Conservation (phyloP, 2,888 invertebrate species). For the Timandra comae region DNA sequence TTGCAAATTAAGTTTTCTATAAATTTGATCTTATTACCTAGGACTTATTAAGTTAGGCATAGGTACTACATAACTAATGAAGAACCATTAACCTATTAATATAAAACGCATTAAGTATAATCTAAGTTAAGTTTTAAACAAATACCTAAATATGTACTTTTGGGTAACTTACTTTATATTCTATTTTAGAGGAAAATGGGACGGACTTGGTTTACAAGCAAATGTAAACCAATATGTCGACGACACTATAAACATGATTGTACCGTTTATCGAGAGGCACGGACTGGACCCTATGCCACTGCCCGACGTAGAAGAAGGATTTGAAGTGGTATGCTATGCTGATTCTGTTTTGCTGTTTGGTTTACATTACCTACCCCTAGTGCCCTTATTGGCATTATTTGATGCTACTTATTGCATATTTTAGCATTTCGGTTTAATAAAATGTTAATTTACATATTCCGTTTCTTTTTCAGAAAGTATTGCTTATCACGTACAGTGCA, state of each 20-base stretch:
- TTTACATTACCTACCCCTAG: neutral
- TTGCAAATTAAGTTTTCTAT: too few species aligned
- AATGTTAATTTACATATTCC: too few species aligned
- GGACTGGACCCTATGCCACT: slow-evolving; percentile 70
- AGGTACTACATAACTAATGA: too few species aligned
- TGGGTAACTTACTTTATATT: slow-evolving; percentile 1
- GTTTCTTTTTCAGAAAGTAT: slow-evolving; percentile 44
- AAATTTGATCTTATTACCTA: too few species aligned
- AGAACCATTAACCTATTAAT: too few species aligned
- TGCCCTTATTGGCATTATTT: neutral
- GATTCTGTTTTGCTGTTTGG: too few species aligned
- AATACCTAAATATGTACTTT: neutral
- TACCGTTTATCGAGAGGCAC: slow-evolving; percentile 49
- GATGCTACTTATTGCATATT: too few species aligned
- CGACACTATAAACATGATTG: slow-evolving; percentile 51
- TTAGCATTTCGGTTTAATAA: too few species aligned
- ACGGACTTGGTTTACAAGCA: slow-evolving; percentile 46
- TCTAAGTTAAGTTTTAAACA: too few species aligned
- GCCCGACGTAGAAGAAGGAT: slow-evolving; percentile 63
- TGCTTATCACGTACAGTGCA: slow-evolving; percentile 70
- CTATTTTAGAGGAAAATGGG: slow-evolving; percentile 42
- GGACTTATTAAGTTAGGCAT: too few species aligned
- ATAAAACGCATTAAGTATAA: too few species aligned
- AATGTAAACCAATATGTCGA: slow-evolving; percentile 67
- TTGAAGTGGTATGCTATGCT: slow-evolving; percentile 60